A percentile compares a stretch with the other conserved stretches of the same genome.
phyloP scores from a whole-genome alignment of 2,113 vertebrate genomes.

The Zosterops pallidus region DNA sequence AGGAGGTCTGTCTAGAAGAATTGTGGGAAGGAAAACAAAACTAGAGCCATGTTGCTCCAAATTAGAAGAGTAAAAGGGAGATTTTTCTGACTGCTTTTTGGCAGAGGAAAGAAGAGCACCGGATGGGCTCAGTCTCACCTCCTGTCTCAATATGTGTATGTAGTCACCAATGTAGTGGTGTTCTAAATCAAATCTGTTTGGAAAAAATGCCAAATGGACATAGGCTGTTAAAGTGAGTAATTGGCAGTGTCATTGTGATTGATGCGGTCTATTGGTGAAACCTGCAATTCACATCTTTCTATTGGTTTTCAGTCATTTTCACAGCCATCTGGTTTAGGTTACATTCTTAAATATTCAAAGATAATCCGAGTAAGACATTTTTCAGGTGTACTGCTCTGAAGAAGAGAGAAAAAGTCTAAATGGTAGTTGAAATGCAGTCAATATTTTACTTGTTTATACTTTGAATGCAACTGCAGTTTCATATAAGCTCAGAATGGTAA shows the following conservation, averaged over 20 bases:
- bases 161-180: not conserved
- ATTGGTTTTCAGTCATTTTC: not conserved
- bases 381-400: not conserved
- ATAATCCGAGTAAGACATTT: not conserved
- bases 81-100: not conserved
- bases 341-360: not conserved
- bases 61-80: not conserved
- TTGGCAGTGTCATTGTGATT: not conserved
- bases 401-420: not conserved
- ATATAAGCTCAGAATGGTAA: not conserved
- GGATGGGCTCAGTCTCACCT: not conserved
- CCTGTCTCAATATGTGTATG: not conserved
- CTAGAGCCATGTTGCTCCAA: not conserved
- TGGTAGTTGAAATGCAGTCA: not conserved
- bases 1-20: not conserved
- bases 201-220: conserved; percentile 13
- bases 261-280: not conserved
- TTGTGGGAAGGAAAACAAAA: not conserved
- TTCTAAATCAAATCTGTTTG: conserved; percentile 7
- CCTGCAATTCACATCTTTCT: not conserved
- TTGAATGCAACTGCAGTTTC: not conserved
- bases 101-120: not conserved
- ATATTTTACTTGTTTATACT: not conserved
- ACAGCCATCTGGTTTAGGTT: not conserved
- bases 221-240: not conserved